Evolutionary conservation across 2,888 invertebrate species (phyloP).

Genomic region (Kuschelorhynchus macadamiae): DNA sequence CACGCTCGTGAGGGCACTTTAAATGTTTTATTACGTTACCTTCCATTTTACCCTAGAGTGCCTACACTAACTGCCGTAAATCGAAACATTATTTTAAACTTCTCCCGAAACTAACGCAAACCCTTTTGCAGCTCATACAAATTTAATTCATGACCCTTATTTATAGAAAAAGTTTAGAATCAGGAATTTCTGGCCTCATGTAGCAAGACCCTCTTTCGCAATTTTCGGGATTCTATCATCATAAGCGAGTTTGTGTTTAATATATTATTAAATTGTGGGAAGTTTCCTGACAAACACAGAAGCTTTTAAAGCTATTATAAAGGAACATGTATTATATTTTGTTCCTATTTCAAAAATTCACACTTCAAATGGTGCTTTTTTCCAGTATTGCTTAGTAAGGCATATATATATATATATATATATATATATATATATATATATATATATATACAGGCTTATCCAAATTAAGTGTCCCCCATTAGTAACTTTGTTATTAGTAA

Average conservation of each 20-base stretch:
- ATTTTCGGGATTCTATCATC: conserved; percentile 25
- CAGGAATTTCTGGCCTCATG: conserved; percentile 9
- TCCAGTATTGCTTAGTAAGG: too few relatives aligned
- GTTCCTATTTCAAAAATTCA: too few relatives aligned
- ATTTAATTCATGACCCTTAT: conserved; percentile 20
- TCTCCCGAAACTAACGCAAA: conserved; percentile 19
- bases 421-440: too few relatives aligned
- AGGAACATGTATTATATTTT: conserved; percentile 2
- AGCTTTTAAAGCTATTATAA: conserved; percentile 19
- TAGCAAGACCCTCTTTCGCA: conserved; percentile 12
- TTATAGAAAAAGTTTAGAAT: conserved; percentile 23
- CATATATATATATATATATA: too few relatives aligned
- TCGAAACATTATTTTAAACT: conserved; percentile 22
- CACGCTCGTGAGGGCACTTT: background rate
- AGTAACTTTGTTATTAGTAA: too few relatives aligned
- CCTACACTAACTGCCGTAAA: conserved; percentile 19
- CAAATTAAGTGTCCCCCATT: too few relatives aligned
- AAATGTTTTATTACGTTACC: background rate
- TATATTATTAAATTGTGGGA: conserved; percentile 20
- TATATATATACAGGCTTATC: too few relatives aligned
- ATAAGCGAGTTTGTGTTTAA: conserved; percentile 17
- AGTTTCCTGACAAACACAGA: background rate
- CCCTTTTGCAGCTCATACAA: conserved; percentile 23
- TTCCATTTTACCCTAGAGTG: background rate
- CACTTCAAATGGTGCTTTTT: too few relatives aligned